Evolutionary conservation across 2,888 invertebrate species (phyloP).

Genomic region (Dryomyza anilis): DNA sequence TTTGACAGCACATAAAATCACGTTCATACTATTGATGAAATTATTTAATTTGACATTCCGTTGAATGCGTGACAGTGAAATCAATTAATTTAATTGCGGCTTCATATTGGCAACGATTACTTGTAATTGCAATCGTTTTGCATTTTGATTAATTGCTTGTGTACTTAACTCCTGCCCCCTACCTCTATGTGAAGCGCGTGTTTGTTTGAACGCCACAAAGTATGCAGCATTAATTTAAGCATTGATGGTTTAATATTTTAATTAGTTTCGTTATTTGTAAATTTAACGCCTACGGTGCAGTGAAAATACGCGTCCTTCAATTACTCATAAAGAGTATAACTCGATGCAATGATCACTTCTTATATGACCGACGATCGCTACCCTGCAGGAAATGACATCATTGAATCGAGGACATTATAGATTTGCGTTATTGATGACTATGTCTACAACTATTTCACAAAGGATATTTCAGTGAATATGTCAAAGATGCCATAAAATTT

Average conservation of each 20-base stretch:
- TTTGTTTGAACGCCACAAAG: neutral
- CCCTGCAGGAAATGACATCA: too few species aligned
- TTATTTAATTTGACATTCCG: neutral
- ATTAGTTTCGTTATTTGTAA: slow-evolving; percentile 22
- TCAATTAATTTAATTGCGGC: neutral
- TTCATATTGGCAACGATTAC: too few species aligned
- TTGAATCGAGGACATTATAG: too few species aligned
- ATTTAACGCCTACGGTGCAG: slow-evolving; percentile 17
- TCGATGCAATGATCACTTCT: too few species aligned
- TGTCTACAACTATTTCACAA: too few species aligned
- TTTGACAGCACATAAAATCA: neutral
- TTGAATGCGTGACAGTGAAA: neutral
- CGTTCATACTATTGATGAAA: neutral
- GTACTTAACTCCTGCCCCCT: neutral
- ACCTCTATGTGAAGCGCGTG: neutral
- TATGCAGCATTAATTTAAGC: slow-evolving; percentile 10
- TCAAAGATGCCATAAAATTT: too few species aligned
- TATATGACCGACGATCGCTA: neutral
- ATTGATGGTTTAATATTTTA: slow-evolving; percentile 12
- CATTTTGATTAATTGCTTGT: neutral
- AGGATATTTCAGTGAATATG: too few species aligned
- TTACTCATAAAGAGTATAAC: too few species aligned
- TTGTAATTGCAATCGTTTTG: neutral
- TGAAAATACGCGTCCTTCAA: too few species aligned
- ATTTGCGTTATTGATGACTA: too few species aligned